Base-by-base conservation (phyloP, 1,140 invertebrate genomes). In the Psix sp. region DNA sequence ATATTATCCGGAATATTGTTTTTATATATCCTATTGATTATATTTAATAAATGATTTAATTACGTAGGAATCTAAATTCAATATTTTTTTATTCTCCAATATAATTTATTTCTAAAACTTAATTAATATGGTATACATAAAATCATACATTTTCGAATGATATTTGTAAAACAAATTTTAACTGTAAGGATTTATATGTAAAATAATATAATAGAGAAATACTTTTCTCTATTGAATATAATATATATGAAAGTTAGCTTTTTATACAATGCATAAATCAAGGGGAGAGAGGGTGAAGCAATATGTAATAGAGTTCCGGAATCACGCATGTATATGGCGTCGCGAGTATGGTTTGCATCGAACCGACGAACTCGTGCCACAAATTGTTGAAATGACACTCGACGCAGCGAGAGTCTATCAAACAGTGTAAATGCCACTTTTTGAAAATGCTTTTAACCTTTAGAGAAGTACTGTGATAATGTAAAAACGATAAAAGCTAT, bases 211-310 rank as follows among this genome's bases (percentile, higher is more conserved):
- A 14, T 46, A 60, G 40, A 40, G 60, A 70, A 54, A 52, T 52
- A 24, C 16, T 46, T 10, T 38, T 24, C 20, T 6, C 18, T 59
- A 43, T 57, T 57, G 43, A 62, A 40, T 46, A 36, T 59, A 68
- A 74, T 68, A 65, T 66, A 66, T 59, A 45, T 66, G 62, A 65
- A 68, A 71, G 66, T 70, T 70, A n/a, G n/a, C n/a, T n/a, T n/a
- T n/a, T n/a, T n/a, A n/a, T n/a, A 13, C 39, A 67, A 36, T 60
- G 59, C 71, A 80, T 82, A 81, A 84, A 79, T 82, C 78, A 78
- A 74, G 49, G 54, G 59, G 54, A 73, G 84, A 84, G 77, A n/a
- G n/a, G 74, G 63, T 81, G 78, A 85, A 84, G 77, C 77, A 77
- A 83, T 82, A 82, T 78, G 72, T 70, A 56, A 73, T 57, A 72